phyloP scores from a whole-genome alignment of 2,113 vertebrate species.

The Pelusios castaneus region DNA sequence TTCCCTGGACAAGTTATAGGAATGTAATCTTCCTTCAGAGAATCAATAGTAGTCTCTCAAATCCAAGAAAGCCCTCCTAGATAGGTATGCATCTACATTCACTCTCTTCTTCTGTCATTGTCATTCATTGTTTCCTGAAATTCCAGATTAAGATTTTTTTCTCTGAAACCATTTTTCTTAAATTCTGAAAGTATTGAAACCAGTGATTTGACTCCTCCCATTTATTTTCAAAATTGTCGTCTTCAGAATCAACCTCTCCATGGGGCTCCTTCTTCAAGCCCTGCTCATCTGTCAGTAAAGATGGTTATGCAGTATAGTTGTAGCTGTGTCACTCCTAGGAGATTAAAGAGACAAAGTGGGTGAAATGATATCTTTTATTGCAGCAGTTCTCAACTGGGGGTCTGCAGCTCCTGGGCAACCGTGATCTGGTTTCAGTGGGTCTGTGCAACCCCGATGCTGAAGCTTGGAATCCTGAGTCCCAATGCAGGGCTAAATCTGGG shows the following conservation, averaged over 20 bases:
- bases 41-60: not conserved
- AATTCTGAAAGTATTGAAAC: constrained; percentile 30
- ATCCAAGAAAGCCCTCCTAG: constrained; percentile 24
- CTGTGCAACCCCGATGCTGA: too few relatives aligned
- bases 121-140: constrained; percentile 7
- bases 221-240: too few relatives aligned
- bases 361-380: not conserved
- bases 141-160: constrained; percentile 26
- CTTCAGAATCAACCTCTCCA: constrained; percentile 19
- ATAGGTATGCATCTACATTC: not conserved
- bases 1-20: not conserved
- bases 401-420: too few relatives aligned
- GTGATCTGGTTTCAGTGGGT: too few relatives aligned
- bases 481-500: too few relatives aligned
- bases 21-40: constrained; percentile 1
- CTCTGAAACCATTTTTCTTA: constrained; percentile 14
- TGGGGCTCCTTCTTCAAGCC: not conserved
- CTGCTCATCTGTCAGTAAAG: not conserved
- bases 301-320: not conserved
- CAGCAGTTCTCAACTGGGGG: too few relatives aligned
- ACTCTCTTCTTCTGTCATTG: not conserved
- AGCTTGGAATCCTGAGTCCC: too few relatives aligned
- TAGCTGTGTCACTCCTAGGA: not conserved
- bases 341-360: not conserved
- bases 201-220: constrained; percentile 24